A percentile compares a stretch with the other conserved stretches of the same genome.
These are phyloP conservation scores for Parnassius glacialis DNA, from an alignment of 2,888 invertebrate species.

Conservation along the genomic window DNA sequence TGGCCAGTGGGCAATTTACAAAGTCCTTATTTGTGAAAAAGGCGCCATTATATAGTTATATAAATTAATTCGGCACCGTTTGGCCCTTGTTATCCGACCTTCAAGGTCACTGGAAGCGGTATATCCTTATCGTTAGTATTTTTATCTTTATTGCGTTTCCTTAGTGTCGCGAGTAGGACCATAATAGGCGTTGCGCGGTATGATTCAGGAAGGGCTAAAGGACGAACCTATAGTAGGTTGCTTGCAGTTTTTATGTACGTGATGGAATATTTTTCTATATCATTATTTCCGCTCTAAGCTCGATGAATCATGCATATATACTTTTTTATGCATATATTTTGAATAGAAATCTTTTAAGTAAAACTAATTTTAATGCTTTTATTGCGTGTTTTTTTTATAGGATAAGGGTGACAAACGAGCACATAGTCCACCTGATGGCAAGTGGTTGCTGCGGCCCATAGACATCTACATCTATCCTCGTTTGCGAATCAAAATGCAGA, in stretches of 20 bases:
- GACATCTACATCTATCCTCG: too few species aligned
- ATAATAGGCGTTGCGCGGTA: conserved; percentile 19
- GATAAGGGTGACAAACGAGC: too few species aligned
- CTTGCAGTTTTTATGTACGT: conserved; percentile 7
- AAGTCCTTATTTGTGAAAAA: conserved; percentile 10
- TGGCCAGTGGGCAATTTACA: conserved; percentile 5
- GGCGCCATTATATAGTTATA: conserved; percentile 7
- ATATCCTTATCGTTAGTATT: conserved; percentile 20
- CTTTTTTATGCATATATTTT: too few species aligned
- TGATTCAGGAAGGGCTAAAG: conserved; percentile 18
- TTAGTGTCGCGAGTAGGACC: conserved; percentile 7
- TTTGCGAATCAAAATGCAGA: too few species aligned
- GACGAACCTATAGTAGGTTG: conserved; percentile 3
- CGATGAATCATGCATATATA: too few species aligned
- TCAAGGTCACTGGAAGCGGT: conserved; percentile 2
- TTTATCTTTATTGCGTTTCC: conserved; percentile 15
- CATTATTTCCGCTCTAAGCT: conserved; percentile 6
- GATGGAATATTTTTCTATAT: conserved; percentile 12
- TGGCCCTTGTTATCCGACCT: conserved; percentile 15
- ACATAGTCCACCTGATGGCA: too few species aligned
- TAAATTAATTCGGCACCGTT: conserved; percentile 4
- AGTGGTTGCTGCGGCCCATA: too few species aligned
- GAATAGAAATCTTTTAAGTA: too few species aligned
- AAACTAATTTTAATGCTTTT: too few species aligned
- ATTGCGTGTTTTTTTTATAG: too few species aligned